These are phyloP conservation scores for Ammospiza caudacuta DNA, from an alignment of 2,113 vertebrate species.

Conservation along the genomic window DNA sequence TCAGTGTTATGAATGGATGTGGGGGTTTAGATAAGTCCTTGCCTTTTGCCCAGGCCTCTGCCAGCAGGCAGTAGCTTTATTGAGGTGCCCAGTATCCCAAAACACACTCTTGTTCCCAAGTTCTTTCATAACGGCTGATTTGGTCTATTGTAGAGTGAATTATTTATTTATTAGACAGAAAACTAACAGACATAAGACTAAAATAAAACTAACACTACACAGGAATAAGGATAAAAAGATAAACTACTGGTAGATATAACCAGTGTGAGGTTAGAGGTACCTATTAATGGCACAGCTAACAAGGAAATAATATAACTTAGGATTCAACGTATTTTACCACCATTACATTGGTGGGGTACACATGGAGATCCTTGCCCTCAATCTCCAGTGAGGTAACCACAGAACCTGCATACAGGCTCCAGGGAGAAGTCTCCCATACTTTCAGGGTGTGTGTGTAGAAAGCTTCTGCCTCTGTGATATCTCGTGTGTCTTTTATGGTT, in stretches of 20 bases:
- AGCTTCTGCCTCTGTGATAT: neutral
- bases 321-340: neutral
- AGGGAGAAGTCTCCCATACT: neutral
- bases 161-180: neutral
- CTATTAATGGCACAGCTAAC: neutral
- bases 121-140: neutral
- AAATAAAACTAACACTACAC: neutral
- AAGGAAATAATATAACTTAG: neutral
- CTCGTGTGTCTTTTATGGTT: accelerated
- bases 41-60: neutral
- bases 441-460: neutral
- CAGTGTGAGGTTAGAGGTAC: neutral
- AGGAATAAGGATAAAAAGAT: neutral
- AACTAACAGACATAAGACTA: neutral
- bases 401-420: accelerated
- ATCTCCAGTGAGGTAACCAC: accelerated
- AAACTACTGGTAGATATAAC: neutral
- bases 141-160: accelerated
- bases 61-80: neutral
- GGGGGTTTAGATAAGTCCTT: neutral
- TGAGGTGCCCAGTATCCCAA: neutral
- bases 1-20: neutral
- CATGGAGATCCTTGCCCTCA: neutral
- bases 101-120: too few species aligned
- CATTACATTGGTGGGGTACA: too few species aligned